phyloP scores from a whole-genome alignment of 2,888 invertebrate genomes.

The Acholoe squamosa region DNA sequence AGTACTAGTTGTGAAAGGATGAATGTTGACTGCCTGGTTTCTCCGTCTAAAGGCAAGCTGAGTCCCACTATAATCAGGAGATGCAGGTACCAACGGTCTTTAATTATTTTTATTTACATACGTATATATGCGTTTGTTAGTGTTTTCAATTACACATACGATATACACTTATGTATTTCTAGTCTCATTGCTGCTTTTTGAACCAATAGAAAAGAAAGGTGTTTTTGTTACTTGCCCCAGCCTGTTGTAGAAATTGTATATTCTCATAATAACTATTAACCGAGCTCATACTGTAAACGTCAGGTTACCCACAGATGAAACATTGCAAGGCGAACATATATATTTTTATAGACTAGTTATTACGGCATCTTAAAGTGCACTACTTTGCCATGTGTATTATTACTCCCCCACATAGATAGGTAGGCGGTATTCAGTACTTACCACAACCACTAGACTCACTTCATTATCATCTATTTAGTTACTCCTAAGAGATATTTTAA shows the following conservation, averaged over 20 bases:
- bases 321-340: neutral
- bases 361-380: constrained; percentile 1
- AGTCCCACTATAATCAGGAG: neutral
- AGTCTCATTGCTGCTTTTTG: neutral
- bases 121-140: neutral
- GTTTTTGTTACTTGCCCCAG: neutral
- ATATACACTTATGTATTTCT: neutral
- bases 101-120: neutral
- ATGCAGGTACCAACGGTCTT: neutral
- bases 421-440: constrained; percentile 21
- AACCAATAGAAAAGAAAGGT: neutral
- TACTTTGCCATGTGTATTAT: neutral
- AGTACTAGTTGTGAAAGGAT: neutral
- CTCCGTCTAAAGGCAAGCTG: neutral
- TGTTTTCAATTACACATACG: neutral
- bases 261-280: neutral
- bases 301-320: constrained; percentile 24
- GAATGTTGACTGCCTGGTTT: neutral
- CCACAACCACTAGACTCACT: neutral
- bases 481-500: constrained; percentile 35
- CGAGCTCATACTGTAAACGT: constrained; percentile 6
- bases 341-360: constrained; percentile 56
- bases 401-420: neutral
- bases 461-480: neutral
- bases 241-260: constrained; percentile 45